Conservation (phyloP, 2,888 invertebrate genomes). For the Thysanoteuthis rhombus region DNA sequence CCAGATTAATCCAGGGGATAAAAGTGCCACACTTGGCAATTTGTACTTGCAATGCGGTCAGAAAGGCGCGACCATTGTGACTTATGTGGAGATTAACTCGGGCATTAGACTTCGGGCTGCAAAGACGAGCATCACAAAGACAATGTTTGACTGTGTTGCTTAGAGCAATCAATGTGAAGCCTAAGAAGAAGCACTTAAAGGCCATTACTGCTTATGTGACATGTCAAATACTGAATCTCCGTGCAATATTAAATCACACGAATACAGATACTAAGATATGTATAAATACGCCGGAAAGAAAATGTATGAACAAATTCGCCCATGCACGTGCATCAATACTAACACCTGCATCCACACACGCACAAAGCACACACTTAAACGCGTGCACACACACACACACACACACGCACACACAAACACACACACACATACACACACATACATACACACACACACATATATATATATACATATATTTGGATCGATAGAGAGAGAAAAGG, state of each 20-base stretch:
- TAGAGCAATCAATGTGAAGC: neutral
- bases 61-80: neutral
- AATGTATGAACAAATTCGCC: no score
- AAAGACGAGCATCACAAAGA: neutral
- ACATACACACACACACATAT: no score
- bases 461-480: no score
- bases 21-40: neutral
- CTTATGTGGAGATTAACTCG: neutral
- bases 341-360: no score
- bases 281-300: neutral
- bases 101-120: neutral
- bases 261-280: neutral
- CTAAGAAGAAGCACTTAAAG: neutral
- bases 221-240: neutral
- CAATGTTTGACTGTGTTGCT: neutral
- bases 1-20: neutral
- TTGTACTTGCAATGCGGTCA: neutral
- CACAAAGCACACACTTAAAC: no score
- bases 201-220: neutral
- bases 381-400: no score
- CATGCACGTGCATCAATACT: no score
- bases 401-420: no score
- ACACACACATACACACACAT: no score
- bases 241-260: neutral
- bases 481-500: no score